Percentiles rank a stretch among this genome's conserved stretches.
Evolutionary conservation across 2,888 invertebrate species (phyloP).

Genomic region (Nowickia ferox): DNA sequence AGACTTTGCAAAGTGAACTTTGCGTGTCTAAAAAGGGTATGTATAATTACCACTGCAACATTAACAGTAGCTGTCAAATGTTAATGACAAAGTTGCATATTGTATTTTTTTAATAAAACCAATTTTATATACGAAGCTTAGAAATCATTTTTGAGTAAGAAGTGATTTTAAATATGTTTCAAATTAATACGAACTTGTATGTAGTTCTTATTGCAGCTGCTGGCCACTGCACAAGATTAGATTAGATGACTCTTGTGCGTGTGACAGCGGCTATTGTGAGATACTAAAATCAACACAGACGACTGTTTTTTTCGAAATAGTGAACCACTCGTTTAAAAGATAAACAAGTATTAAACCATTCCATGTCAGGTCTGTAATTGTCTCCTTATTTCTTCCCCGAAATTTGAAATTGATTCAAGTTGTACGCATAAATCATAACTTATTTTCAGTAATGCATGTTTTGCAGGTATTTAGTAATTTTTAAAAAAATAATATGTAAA

Average conservation of each 20-base stretch:
- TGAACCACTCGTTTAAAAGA: background rate
- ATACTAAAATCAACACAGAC: conserved; percentile 75
- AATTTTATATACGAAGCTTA: background rate
- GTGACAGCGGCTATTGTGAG: conserved; percentile 99
- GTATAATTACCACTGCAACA: conserved; percentile 30
- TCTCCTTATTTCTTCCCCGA: background rate
- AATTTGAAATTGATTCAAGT: background rate
- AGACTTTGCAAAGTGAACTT: too few relatives aligned
- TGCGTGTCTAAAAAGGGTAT: too few relatives aligned
- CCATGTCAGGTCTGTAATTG: background rate
- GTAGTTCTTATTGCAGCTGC: conserved; percentile 94
- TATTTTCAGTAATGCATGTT: too few relatives aligned
- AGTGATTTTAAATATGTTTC: conserved; percentile 25
- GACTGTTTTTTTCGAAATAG: background rate
- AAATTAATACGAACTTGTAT: conserved; percentile 65
- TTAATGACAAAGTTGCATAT: background rate
- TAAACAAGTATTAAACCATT: background rate
- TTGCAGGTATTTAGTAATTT: too few relatives aligned
- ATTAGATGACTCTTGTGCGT: conserved; percentile 96
- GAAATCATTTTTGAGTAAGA: background rate
- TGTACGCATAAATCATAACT: background rate
- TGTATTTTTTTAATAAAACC: background rate
- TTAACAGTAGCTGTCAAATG: background rate
- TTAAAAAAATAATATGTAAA: too few relatives aligned
- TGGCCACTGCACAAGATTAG: conserved; percentile 99